Percentiles rank a stretch among this genome's conserved stretches.
These are phyloP conservation scores for Nemoura dubitans DNA, from an alignment of 2,888 invertebrate species.

Conservation along the genomic window DNA sequence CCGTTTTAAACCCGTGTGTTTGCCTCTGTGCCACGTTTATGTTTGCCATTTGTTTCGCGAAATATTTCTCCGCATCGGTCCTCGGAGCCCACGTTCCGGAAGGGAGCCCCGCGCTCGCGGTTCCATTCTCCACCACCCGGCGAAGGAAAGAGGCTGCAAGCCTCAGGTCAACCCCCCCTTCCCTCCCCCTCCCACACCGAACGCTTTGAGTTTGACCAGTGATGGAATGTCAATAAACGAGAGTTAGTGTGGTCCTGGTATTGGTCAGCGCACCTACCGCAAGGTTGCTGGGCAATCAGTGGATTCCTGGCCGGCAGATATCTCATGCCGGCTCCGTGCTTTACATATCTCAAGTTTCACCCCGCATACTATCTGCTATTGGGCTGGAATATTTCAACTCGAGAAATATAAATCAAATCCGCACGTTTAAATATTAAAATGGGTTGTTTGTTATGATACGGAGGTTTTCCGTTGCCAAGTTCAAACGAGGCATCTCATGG, in stretches of 20 bases:
- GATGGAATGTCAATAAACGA: slow-evolving; percentile 32
- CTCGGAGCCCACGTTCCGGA: background rate
- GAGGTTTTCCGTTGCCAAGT: background rate
- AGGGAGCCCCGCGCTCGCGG: background rate
- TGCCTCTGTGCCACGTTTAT: background rate
- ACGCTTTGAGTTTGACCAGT: slow-evolving; percentile 15
- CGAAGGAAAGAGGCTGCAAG: background rate
- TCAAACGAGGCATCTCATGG: background rate
- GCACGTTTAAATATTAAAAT: background rate
- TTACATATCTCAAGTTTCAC: background rate
- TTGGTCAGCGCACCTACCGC: background rate
- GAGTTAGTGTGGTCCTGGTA: background rate
- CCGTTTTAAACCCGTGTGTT: background rate
- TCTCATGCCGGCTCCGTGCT: background rate
- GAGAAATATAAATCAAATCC: background rate
- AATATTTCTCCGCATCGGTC: background rate
- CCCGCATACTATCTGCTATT: background rate
- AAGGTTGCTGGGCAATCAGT: background rate
- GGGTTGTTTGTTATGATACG: background rate
- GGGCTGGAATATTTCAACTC: background rate
- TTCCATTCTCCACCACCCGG: background rate
- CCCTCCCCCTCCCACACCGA: no score
- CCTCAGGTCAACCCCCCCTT: background rate
- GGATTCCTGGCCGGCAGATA: background rate
- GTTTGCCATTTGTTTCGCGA: background rate